These are phyloP conservation scores for Brachionus paranguensis DNA, from an alignment of 1,140 invertebrate genomes.

Conservation along the genomic window DNA sequence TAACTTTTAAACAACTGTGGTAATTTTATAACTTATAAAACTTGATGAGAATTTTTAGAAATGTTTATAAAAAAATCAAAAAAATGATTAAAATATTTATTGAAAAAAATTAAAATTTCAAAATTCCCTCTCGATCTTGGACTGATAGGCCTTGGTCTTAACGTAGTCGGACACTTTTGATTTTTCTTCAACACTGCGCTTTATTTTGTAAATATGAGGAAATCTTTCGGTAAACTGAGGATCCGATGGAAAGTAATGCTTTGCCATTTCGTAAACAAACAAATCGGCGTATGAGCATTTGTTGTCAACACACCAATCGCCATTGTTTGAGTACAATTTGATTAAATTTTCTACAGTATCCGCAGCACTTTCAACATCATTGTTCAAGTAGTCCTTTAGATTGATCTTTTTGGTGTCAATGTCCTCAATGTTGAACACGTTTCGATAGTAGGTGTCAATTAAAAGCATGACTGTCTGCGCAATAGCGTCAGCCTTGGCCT, in stretches of 20 bases:
- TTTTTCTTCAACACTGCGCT: not conserved
- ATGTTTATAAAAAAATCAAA: no score
- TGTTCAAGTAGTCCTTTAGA: constrained; percentile 16
- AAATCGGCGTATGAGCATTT: constrained; percentile 27
- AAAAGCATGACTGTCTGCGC: constrained; percentile 23
- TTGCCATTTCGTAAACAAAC: constrained; percentile 35
- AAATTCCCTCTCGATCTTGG: constrained; percentile 15
- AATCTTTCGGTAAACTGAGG: constrained; percentile 19
- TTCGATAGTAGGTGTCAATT: constrained; percentile 21
- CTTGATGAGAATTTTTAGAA: no score
- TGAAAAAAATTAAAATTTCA: not conserved
- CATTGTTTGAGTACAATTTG: constrained; percentile 6
- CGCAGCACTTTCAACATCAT: constrained; percentile 20
- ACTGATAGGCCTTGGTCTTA: not conserved
- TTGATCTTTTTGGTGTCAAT: constrained; percentile 18
- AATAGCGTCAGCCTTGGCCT: constrained; percentile 36
- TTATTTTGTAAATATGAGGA: constrained; percentile 25
- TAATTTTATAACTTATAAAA: no score
- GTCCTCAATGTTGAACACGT: constrained; percentile 31
- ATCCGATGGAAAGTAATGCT: constrained; percentile 29
- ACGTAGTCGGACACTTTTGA: constrained; percentile 14
- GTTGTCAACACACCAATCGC: constrained; percentile 13
- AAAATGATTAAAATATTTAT: not conserved
- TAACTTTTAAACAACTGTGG: no score
- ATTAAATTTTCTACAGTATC: constrained; percentile 35